phyloP scores from a whole-genome alignment of 2,113 vertebrate genomes.

The Noctilio leporinus region DNA sequence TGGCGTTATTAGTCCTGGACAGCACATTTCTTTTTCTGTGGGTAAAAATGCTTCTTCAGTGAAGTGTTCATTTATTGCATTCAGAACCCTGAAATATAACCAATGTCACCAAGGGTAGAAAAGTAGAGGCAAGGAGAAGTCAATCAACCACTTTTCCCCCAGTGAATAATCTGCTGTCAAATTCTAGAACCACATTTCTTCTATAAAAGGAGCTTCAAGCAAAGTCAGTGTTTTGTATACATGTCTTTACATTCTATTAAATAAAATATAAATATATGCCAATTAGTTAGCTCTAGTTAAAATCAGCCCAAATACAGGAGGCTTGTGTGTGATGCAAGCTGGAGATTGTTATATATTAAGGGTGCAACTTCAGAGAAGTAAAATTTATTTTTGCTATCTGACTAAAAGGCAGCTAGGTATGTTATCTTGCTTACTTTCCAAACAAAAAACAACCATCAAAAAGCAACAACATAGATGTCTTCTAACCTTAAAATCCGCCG shows the following conservation, averaged over 20 bases:
- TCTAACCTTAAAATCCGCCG: neutral
- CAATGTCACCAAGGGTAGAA: neutral
- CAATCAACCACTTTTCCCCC: neutral
- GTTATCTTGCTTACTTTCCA: neutral
- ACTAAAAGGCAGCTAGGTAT: neutral
- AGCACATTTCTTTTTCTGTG: slow-evolving; percentile 26
- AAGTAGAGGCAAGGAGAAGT: neutral
- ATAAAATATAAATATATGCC: neutral
- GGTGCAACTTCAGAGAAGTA: neutral
- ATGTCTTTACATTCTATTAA: slow-evolving; percentile 24
- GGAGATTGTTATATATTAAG: slow-evolving; percentile 2
- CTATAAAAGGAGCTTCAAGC: neutral
- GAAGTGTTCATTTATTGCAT: slow-evolving; percentile 13
- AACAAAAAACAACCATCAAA: neutral
- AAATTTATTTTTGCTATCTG: neutral
- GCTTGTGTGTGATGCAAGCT: neutral
- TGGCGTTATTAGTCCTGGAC: neutral
- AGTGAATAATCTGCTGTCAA: neutral
- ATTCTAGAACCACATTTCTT: slow-evolving; percentile 8
- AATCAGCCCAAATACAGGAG: neutral
- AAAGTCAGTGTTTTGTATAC: neutral
- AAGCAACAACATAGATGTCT: neutral
- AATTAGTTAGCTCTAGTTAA: slow-evolving; percentile 26
- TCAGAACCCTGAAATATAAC: slow-evolving; percentile 42
- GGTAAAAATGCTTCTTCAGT: neutral